Base-by-base conservation (phyloP, 2,888 invertebrate species). In the Meandrusa payeni region DNA sequence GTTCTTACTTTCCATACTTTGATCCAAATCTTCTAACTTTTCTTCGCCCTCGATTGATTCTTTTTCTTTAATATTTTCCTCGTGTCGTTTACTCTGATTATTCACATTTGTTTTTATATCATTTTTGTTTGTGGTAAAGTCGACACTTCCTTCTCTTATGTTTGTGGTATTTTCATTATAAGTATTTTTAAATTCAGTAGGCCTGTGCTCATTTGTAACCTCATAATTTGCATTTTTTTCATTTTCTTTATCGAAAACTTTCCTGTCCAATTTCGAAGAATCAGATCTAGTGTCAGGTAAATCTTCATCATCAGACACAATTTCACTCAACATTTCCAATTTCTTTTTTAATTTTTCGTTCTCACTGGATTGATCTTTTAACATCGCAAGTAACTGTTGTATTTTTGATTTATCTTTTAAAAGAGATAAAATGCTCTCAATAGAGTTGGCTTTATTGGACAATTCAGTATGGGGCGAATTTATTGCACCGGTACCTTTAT, bases 271-370 rank as follows among this genome's bases (percentile, higher is more conserved):
- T 29, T 29, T 40, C 13, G 34, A 3, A 22, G 1, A 5, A 15
- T 20, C 23, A 15, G 23, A 15, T 28, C 22, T 13, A 22, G 1
- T 3, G 1, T 5, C 3, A n/a, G 29, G 20, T 3, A 5, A 19
- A 51, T 76, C 64, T 54, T 86, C 76, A 46, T 87, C 76, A 56
- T 90, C 90, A 0, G 88, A 89, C 9, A 89, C 89, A 2, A 90
- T 88, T 57, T 89, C 88, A 48, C 90, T 83, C 1, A 90, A 76
- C 55, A 85, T 89, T 55, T 89, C 88, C 12, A 91, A 81, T 54
- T 89, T 90, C 54, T 90, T 90, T 54, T 88, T 89, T 36, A 90
- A 80, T 62, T 89, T 88, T 40, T 89, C 78, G 53, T 86, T 81
- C 33, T 80, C 82, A 50, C 57, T 64, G 1, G 83, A 63, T 31